Evolutionary conservation across 2,113 vertebrate species (phyloP), one percentile per base, ranked within the genome.

Genomic region (Labrus mixtus): DNA sequence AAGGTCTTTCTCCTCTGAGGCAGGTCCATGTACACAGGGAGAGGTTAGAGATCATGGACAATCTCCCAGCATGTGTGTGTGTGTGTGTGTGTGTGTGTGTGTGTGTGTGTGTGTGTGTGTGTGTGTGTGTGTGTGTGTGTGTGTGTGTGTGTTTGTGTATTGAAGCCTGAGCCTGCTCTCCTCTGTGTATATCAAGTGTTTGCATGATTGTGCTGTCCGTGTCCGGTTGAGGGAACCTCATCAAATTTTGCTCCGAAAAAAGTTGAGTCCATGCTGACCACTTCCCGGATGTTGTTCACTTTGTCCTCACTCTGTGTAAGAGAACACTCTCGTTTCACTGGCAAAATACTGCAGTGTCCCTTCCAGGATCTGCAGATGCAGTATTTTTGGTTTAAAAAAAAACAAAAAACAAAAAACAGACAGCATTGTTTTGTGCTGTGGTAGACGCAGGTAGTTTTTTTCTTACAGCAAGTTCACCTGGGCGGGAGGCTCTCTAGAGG

Each of bases 1-100:
- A 92, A 93, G 89, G 90, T 93, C 88, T 86, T 68, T 50, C 79
- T 80, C 79, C 84, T 77, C 76, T 68, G 83, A 91, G 67, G 68
- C 73, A 68, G 77, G 76, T 75, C 25, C 1, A 13, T 60, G 48
- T 68, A 57, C 56, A 82, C 73, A 83, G 76, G 73, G 82, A 76
- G 81, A 11, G 78, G 89, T 87, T 79, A 89, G 69, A 81, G 82
- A 82, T 70, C 87, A 80, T 22, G 58, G 68, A 62, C 83, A 72
- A 54, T 82, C 74, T 80, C 67, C 67, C 51, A 65, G 77, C 29
- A 74, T 79, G 70, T 72, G 68, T 61, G 72, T 25, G 25, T 3
- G 25, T 25, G 3, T 25, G 25, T 25, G 25, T 25, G 25, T 82
- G 73, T 81, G 79, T 67, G 58, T 71, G 50, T 72, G 77, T 76